phyloP scores from a whole-genome alignment of 2,113 vertebrate species.

The Pseudonaja textilis region DNA sequence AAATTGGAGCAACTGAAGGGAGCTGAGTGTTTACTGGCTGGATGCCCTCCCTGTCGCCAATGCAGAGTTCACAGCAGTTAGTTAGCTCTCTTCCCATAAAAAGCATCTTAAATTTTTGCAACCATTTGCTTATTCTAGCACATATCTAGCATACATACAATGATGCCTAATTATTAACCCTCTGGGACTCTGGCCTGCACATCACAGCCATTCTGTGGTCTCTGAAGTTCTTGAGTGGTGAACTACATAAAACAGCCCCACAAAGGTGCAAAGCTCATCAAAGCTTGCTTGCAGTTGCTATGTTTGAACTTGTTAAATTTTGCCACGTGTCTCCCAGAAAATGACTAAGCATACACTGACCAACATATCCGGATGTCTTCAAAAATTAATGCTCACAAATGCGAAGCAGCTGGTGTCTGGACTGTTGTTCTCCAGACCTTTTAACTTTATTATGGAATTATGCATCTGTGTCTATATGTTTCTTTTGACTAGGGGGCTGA shows the following conservation, averaged over 20 bases:
- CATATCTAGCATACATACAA: background rate
- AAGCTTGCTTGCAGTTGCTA: background rate
- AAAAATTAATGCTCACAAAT: background rate
- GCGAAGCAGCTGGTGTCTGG: background rate
- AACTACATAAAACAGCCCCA: background rate
- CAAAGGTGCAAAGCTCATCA: background rate
- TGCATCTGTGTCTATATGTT: background rate
- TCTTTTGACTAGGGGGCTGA: too few relatives aligned
- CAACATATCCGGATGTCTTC: background rate
- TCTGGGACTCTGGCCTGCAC: background rate
- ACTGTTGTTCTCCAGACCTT: background rate
- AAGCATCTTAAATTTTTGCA: background rate
- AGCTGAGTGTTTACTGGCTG: too few relatives aligned
- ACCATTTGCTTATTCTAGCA: background rate
- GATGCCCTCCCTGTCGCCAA: too few relatives aligned
- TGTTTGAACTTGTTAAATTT: background rate
- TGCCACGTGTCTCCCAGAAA: background rate
- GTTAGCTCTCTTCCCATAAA: too few relatives aligned
- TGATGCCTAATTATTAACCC: background rate
- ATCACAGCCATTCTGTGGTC: background rate
- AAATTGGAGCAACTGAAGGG: too few relatives aligned
- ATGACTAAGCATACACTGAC: background rate
- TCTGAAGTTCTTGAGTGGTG: slow-evolving; percentile 1
- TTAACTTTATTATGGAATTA: background rate
- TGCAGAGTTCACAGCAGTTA: too few relatives aligned